phyloP scores from a whole-genome alignment of 2,888 invertebrate species.

The Leucozona laternaria region DNA sequence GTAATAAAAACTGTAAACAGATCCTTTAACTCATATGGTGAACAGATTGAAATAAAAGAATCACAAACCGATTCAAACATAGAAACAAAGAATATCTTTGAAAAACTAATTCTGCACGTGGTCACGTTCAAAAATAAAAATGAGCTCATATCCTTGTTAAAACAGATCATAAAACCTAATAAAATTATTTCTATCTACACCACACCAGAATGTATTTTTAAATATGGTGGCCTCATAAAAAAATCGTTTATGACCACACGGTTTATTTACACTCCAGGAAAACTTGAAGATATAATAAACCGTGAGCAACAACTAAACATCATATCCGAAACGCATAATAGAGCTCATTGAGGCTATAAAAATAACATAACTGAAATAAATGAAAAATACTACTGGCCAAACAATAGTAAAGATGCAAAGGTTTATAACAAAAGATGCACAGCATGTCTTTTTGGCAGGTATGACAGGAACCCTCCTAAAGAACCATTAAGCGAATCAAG shows the following conservation, averaged over 20 bases:
- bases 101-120: neutral
- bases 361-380: too few relatives aligned
- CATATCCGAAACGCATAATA: neutral
- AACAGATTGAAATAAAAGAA: constrained; percentile 6
- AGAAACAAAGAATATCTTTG: neutral
- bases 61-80: neutral
- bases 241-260: constrained; percentile 3
- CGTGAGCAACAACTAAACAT: too few relatives aligned
- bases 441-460: too few relatives aligned
- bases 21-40: neutral
- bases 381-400: neutral
- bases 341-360: neutral
- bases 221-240: neutral
- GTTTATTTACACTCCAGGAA: constrained; percentile 5
- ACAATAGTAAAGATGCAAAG: too few relatives aligned
- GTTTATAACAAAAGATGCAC: too few relatives aligned
- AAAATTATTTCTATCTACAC: constrained; percentile 5
- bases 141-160: constrained; percentile 2
- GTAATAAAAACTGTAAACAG: too few relatives aligned
- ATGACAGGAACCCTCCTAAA: too few relatives aligned
- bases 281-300: neutral
- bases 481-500: too few relatives aligned
- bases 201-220: neutral
- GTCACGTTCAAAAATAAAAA: neutral
- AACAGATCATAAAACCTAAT: neutral